phyloP scores from a whole-genome alignment of 2,888 invertebrate species.

The Ctenicera cuprea region DNA sequence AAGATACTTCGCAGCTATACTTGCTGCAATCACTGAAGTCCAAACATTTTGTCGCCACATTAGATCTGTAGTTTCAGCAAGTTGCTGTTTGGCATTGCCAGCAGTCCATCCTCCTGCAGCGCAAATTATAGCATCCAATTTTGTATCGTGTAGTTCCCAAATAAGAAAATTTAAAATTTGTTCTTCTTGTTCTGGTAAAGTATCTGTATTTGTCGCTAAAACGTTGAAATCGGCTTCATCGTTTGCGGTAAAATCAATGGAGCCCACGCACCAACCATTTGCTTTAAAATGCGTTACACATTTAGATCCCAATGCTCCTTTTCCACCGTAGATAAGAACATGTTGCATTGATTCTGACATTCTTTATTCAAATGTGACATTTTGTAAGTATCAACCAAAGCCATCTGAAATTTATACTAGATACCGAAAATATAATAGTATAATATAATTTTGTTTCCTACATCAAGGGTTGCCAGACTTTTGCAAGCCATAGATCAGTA shows the following conservation, averaged over 20 bases:
- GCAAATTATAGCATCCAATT: slow-evolving; percentile 94
- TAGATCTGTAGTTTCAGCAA: slow-evolving; percentile 89
- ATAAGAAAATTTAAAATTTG: slow-evolving; percentile 79
- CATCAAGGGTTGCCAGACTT: too few species aligned
- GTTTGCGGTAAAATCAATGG: slow-evolving; percentile 70
- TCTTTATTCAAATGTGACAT: background rate
- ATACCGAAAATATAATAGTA: too few species aligned
- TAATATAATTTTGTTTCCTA: too few species aligned
- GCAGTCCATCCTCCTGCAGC: slow-evolving; percentile 98
- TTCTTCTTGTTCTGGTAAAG: slow-evolving; percentile 85
- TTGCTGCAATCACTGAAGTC: slow-evolving; percentile 90
- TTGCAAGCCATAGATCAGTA: too few species aligned
- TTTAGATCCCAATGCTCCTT: slow-evolving; percentile 91
- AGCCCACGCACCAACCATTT: slow-evolving; percentile 48
- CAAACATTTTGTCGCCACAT: slow-evolving; percentile 98
- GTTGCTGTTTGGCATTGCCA: slow-evolving; percentile 90
- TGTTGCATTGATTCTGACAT: slow-evolving; percentile 71
- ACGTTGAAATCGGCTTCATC: slow-evolving; percentile 87
- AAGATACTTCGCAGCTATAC: slow-evolving; percentile 86
- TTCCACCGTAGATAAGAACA: slow-evolving; percentile 92
- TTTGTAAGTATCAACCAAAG: too few species aligned
- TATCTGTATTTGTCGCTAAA: slow-evolving; percentile 82
- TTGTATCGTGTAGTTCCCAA: slow-evolving; percentile 79
- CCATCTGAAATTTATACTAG: too few species aligned
- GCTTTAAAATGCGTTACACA: slow-evolving; percentile 84